A percentile compares a stretch with the other conserved stretches of the same genome.
Evolutionary conservation across 1,140 invertebrate species (phyloP).

Genomic region (Brachionus sp.): DNA sequence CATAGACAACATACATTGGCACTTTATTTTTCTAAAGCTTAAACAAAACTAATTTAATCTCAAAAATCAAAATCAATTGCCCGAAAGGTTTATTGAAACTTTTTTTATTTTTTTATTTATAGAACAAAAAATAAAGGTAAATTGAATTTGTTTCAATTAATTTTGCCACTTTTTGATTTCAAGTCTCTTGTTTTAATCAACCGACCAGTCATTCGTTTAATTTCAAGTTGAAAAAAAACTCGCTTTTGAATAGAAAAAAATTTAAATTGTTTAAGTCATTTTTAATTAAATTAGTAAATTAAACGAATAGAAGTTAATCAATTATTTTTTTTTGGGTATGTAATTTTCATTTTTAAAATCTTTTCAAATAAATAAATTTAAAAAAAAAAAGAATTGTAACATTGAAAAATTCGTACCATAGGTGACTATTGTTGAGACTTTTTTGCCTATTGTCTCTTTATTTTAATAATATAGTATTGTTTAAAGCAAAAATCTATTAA

Average conservation of each 20-base stretch:
- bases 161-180: slow-evolving; percentile 11
- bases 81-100: slow-evolving; percentile 44
- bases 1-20: slow-evolving; percentile 29
- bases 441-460: not conserved
- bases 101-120: slow-evolving; percentile 28
- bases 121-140: slow-evolving; percentile 28
- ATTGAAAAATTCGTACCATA: not conserved
- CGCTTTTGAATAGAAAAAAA: slow-evolving; percentile 21
- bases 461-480: not conserved
- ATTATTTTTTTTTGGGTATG: slow-evolving; percentile 17
- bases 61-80: slow-evolving; percentile 36
- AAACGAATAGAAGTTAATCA: slow-evolving; percentile 8
- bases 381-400: not conserved
- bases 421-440: not conserved
- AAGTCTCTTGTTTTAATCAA: slow-evolving; percentile 30
- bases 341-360: not conserved
- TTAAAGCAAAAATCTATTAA: not conserved
- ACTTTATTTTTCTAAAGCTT: slow-evolving; percentile 24
- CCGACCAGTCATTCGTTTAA: slow-evolving; percentile 38
- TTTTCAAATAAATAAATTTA: not conserved
- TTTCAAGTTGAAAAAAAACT: slow-evolving; percentile 33
- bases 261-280: slow-evolving; percentile 27
- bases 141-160: slow-evolving; percentile 35
- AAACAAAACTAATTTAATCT: slow-evolving; percentile 6
- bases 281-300: slow-evolving; percentile 40